Conservation (phyloP, 2,113 vertebrate genomes). For the Oreotragus oreotragus region DNA sequence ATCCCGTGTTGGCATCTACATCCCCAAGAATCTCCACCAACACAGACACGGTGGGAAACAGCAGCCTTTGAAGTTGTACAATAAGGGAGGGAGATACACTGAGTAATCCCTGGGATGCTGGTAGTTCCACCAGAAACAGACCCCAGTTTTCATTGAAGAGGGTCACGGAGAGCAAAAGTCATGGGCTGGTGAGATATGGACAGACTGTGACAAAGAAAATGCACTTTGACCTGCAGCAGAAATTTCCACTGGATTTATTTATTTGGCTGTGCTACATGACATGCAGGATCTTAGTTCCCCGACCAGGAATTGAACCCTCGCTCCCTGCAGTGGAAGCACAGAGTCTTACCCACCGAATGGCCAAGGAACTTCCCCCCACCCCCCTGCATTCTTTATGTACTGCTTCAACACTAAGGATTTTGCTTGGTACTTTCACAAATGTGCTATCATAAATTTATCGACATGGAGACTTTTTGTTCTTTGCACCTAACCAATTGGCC, state of each 20-base stretch:
- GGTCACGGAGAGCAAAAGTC: not conserved
- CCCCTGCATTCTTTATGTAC: not conserved
- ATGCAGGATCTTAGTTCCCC: not conserved
- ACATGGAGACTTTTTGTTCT: not conserved
- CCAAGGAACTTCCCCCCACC: not conserved
- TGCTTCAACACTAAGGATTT: not conserved
- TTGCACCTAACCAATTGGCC: not conserved
- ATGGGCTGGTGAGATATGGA: not conserved
- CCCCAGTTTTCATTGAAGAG: not conserved
- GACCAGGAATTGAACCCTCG: not conserved
- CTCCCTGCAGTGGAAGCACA: not conserved
- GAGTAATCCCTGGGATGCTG: not conserved
- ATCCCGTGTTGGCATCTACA: not conserved
- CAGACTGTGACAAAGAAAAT: not conserved
- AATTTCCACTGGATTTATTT: not conserved
- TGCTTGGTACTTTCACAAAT: not conserved
- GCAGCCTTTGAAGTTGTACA: not conserved
- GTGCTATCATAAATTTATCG: not conserved
- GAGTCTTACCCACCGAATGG: not conserved
- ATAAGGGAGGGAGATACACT: not conserved
- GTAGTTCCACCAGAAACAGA: not conserved
- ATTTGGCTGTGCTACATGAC: not conserved
- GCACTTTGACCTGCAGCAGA: not conserved
- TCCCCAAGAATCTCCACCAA: not conserved
- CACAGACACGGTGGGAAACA: not conserved